Conservation (phyloP, 2,113 vertebrate species). For the Megaceryle torquata region DNA sequence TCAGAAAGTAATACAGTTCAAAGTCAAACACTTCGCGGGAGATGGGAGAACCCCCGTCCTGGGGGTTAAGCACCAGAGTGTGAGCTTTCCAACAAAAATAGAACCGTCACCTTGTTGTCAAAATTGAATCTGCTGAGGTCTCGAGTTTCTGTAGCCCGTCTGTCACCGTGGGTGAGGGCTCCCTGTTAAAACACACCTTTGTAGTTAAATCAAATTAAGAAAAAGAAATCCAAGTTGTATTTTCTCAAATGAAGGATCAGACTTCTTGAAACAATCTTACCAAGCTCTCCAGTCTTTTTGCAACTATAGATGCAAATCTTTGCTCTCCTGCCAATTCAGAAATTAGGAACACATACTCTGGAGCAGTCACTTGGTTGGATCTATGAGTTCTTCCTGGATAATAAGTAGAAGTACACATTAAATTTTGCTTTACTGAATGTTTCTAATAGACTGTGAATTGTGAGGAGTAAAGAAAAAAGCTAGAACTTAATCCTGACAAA, state of each 20-base stretch:
- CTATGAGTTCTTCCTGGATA: slow-evolving; percentile 91
- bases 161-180: slow-evolving; percentile 94
- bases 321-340: slow-evolving; percentile 97
- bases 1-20: background rate
- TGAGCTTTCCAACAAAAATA: background rate
- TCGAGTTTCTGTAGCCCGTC: slow-evolving; percentile 95
- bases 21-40: background rate
- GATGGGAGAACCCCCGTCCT: background rate
- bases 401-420: background rate
- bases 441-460: background rate
- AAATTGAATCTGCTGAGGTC: slow-evolving; percentile 98
- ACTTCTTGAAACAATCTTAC: slow-evolving; percentile 70
- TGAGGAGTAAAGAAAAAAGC: background rate
- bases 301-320: slow-evolving; percentile 97
- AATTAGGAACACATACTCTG: slow-evolving; percentile 97
- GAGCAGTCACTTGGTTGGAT: slow-evolving; percentile 97
- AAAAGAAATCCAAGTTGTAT: background rate
- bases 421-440: background rate
- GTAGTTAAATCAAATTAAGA: background rate
- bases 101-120: slow-evolving; percentile 89
- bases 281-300: slow-evolving; percentile 97
- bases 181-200: slow-evolving; percentile 77
- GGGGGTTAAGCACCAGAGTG: background rate
- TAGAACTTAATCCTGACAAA: background rate
- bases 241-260: background rate